A percentile compares a stretch with the other conserved stretches of the same genome.
These are phyloP conservation scores for Eurois occulta DNA, from an alignment of 2,888 invertebrate species.

Conservation along the genomic window DNA sequence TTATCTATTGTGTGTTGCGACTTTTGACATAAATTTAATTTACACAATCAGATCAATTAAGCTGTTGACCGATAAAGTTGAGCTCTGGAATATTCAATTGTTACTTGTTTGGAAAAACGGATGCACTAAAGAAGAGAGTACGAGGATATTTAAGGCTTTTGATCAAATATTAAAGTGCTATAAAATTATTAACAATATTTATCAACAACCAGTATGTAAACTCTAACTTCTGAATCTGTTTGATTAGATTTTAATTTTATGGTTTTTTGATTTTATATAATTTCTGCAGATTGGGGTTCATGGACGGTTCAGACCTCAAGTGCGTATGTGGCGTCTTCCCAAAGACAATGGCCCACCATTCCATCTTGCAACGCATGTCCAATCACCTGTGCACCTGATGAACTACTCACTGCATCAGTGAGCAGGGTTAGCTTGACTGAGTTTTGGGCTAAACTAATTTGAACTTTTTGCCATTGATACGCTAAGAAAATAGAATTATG, in stretches of 20 bases:
- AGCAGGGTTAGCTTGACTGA: too few relatives aligned
- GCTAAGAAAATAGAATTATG: too few relatives aligned
- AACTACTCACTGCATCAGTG: too few relatives aligned
- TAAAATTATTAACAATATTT: conserved; percentile 1
- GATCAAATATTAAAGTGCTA: not conserved
- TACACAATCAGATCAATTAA: conserved; percentile 2
- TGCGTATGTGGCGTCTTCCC: too few relatives aligned
- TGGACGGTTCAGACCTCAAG: too few relatives aligned
- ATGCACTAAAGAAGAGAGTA: conserved; percentile 1
- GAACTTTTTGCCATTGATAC: too few relatives aligned
- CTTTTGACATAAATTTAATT: conserved; percentile 4
- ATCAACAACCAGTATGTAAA: conserved; percentile 5
- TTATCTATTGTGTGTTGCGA: not conserved
- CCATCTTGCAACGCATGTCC: too few relatives aligned
- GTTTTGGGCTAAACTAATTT: too few relatives aligned
- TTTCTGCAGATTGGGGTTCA: too few relatives aligned
- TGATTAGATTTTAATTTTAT: not conserved
- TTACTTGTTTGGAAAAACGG: not conserved
- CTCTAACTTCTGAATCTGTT: not conserved
- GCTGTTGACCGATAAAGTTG: conserved; percentile 1
- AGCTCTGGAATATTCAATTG: conserved; percentile 4
- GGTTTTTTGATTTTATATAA: too few relatives aligned
- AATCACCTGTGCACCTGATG: too few relatives aligned
- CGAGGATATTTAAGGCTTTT: conserved; percentile 1
- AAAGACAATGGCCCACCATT: too few relatives aligned